Conservation (phyloP, 2,113 vertebrate species). For the Tachycineta bicolor region DNA sequence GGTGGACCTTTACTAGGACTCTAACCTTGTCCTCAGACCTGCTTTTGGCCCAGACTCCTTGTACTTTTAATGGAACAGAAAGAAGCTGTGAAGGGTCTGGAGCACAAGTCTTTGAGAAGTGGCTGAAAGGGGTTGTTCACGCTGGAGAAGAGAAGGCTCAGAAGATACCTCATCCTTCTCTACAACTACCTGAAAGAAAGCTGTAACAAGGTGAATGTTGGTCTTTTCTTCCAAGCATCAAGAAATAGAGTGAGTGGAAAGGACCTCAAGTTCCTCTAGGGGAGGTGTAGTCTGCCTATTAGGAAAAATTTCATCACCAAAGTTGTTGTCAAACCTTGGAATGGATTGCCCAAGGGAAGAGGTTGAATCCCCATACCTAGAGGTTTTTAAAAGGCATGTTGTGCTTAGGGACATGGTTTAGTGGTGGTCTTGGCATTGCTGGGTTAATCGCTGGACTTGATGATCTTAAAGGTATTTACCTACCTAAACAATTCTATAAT, state of each 20-base stretch:
- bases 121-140: not conserved
- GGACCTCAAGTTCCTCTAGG: not conserved
- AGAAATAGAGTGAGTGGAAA: not conserved
- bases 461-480: not conserved
- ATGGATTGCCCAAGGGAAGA: not conserved
- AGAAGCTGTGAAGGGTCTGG: not conserved
- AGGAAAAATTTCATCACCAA: not conserved
- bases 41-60: not conserved
- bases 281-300: not conserved
- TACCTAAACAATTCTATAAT: not conserved
- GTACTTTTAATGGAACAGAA: not conserved
- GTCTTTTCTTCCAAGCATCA: not conserved
- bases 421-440: not conserved
- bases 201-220: rapidly evolving
- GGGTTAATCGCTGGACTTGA: not conserved
- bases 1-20: not conserved
- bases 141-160: not conserved
- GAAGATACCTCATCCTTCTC: not conserved
- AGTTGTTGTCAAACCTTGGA: not conserved
- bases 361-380: not conserved
- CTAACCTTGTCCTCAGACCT: not conserved
- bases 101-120: not conserved
- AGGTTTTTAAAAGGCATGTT: not conserved
- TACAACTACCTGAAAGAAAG: not conserved
- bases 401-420: not conserved